Base-by-base conservation (phyloP, 53 echinoderm and acorn worm genomes). In the Arbacia lixula region DNA sequence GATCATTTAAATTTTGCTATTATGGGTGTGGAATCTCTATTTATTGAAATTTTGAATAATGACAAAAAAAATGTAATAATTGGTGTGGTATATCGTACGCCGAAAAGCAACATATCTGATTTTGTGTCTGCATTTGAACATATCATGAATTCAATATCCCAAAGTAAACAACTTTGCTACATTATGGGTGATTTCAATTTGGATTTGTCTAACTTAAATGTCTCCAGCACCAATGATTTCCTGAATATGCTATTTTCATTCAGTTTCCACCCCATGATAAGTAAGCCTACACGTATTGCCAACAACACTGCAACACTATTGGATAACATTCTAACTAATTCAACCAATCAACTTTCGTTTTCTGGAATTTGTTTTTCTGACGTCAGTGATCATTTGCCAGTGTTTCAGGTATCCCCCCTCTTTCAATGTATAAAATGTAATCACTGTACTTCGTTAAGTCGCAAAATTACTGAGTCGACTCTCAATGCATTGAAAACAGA, bases 121-220 rank as follows among this genome's bases (percentile, higher is more conserved):
- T 72, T 72, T 29, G 26, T 69, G 22, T 36, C 5, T 39, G 0
- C 14, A 67, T 67, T 88, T 62, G 67, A 57, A 42, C 42, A 14
- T 60, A 46, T 68, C 41, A 14, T 88, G 10, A 39, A 82, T 55
- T 20, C 8, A 21, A 57, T 83, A 6, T 54, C 71, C 3, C 37
- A 56, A 61, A 51, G 12, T 22, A 17, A 65, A 16, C 84, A 84
- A 21, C 27, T 36, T 25, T 84, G 75, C 36, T 49, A 46, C 37
- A 66, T 84, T 64, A 75, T 84, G 75, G 76, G 84, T 53, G 65
- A 88, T 33, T 88, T 84, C 64, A 88, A 84, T 42, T 35, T 88
- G 4, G 24, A 88, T 25, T 21, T 88, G 14, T 0, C 54, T 19
- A 33, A 84, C 5, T 63, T 24, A 65, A 20, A 10, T 17, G 63